phyloP scores from a whole-genome alignment of 2,113 vertebrate species.

The Psilopsiagon aurifrons region DNA sequence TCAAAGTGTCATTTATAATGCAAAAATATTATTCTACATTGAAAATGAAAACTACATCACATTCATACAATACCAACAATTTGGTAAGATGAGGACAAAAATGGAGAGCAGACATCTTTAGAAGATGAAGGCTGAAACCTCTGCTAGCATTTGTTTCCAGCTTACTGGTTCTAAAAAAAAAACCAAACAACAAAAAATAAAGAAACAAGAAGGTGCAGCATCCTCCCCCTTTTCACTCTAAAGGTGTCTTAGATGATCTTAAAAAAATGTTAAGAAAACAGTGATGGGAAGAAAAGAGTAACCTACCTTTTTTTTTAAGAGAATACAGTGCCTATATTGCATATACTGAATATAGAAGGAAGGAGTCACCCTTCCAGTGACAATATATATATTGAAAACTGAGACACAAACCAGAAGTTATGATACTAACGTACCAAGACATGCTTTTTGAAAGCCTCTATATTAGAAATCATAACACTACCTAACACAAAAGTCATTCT shows the following conservation, averaged over 20 bases:
- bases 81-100: background rate
- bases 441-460: background rate
- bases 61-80: background rate
- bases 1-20: constrained; percentile 58
- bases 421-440: background rate
- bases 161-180: background rate
- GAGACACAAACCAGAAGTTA: background rate
- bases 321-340: background rate
- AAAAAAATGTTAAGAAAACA: background rate
- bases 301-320: background rate
- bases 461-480: background rate
- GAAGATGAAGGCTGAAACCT: background rate
- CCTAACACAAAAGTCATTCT: background rate
- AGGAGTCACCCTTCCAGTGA: background rate
- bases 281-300: background rate
- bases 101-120: background rate
- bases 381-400: background rate
- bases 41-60: constrained; percentile 14
- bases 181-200: no score
- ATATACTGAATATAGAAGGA: background rate
- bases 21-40: constrained; percentile 10
- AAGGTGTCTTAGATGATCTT: background rate
- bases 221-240: background rate
- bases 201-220: background rate
- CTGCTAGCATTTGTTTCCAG: background rate